A percentile compares a stretch with the other conserved stretches of the same genome.
Evolutionary conservation across 2,113 vertebrate species (phyloP).

Genomic region (Poicephalus gulielmi): DNA sequence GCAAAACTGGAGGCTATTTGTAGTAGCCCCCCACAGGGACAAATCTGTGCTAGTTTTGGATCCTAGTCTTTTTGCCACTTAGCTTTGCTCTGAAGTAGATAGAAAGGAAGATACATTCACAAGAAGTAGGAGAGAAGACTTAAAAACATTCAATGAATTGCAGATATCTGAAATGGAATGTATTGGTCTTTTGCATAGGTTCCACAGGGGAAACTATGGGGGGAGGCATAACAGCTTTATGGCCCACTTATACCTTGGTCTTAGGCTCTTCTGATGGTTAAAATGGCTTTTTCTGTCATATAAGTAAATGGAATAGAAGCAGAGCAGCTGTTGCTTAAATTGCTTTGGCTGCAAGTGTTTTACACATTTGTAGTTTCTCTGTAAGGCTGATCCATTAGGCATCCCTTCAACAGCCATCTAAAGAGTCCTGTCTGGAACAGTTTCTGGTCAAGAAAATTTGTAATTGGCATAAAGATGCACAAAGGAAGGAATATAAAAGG

Average conservation of each 20-base stretch:
- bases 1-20: neutral
- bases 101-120: neutral
- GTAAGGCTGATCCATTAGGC: neutral
- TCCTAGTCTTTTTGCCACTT: neutral
- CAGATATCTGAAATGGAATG: neutral
- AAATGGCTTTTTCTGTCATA: neutral
- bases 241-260: neutral
- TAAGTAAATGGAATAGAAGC: neutral
- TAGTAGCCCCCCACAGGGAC: neutral
- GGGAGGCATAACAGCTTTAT: neutral
- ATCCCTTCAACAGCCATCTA: neutral
- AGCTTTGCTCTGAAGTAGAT: neutral
- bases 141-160: neutral
- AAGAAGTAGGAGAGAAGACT: neutral
- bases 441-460: neutral
- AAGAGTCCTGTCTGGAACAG: neutral
- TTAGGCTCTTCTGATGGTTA: neutral
- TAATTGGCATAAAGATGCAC: neutral
- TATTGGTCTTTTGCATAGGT: neutral
- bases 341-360: neutral
- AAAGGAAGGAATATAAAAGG: neutral
- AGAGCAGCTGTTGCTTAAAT: neutral
- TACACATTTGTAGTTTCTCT: neutral
- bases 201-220: neutral
- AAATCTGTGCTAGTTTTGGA: neutral